phyloP scores from a whole-genome alignment of 2,113 vertebrate species.

The Gadus macrocephalus region DNA sequence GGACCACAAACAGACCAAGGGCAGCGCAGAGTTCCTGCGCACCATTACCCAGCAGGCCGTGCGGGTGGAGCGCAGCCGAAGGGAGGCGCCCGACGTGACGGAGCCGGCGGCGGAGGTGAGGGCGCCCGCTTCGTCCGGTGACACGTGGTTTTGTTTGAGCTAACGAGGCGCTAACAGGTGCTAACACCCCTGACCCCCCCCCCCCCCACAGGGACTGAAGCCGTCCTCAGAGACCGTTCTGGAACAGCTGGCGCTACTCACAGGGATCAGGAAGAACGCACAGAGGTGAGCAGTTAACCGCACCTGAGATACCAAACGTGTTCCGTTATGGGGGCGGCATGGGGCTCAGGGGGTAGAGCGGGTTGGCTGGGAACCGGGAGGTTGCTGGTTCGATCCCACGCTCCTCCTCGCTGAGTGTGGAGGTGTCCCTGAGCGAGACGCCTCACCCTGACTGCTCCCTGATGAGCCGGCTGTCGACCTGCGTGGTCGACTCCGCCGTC shows the following conservation, averaged over 20 bases:
- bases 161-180: too few species aligned
- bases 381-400: too few species aligned
- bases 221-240: slow-evolving; percentile 63
- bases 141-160: neutral
- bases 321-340: too few species aligned
- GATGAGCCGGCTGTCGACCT: too few species aligned
- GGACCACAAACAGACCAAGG: slow-evolving; percentile 69
- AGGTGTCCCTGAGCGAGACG: too few species aligned
- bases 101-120: slow-evolving; percentile 69
- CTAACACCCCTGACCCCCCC: neutral
- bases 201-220: slow-evolving; percentile 50
- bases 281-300: slow-evolving; percentile 60
- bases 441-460: too few species aligned
- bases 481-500: too few species aligned
- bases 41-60: slow-evolving; percentile 80
- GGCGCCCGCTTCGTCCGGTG: neutral
- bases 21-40: slow-evolving; percentile 73
- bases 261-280: slow-evolving; percentile 66
- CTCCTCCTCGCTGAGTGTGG: too few species aligned
- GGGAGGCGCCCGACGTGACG: slow-evolving; percentile 66
- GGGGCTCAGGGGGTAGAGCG: too few species aligned
- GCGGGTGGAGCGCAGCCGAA: slow-evolving; percentile 75
- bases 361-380: too few species aligned
- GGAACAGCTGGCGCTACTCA: slow-evolving; percentile 75
- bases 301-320: neutral